Conservation (phyloP, 2,888 invertebrate species). For the Pyrochroa serraticornis region DNA sequence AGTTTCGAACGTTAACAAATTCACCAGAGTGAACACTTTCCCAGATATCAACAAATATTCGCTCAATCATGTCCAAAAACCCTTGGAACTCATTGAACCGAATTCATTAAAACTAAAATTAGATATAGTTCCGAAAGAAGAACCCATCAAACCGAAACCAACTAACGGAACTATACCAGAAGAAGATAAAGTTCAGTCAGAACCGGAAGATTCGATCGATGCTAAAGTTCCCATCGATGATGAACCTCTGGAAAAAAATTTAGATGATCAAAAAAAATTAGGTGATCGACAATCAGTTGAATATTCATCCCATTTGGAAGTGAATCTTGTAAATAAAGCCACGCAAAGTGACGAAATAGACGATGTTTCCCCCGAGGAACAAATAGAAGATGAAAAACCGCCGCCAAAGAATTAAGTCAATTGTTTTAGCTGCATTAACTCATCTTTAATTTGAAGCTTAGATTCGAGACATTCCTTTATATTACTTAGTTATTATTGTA, state of each 20-base stretch:
- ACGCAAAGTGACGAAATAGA: too few species aligned
- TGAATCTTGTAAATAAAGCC: slow-evolving; percentile 8
- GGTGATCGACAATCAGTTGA: slow-evolving; percentile 2
- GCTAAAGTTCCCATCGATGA: not conserved
- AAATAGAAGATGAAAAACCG: not conserved
- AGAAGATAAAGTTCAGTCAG: slow-evolving; percentile 11
- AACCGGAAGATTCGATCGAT: not conserved
- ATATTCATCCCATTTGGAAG: slow-evolving; percentile 4
- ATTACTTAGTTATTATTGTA: slow-evolving; percentile 2
- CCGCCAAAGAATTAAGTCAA: too few species aligned
- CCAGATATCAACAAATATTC: slow-evolving; percentile 9
- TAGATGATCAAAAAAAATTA: not conserved
- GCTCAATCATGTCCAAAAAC: slow-evolving; percentile 4
- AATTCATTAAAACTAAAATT: not conserved
- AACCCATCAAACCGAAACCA: slow-evolving; percentile 9
- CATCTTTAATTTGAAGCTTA: too few species aligned
- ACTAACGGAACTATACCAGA: slow-evolving; percentile 20
- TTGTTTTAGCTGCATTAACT: too few species aligned
- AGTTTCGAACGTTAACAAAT: slow-evolving; percentile 17
- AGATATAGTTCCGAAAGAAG: slow-evolving; percentile 10
- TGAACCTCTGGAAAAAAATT: not conserved
- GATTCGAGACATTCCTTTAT: slow-evolving; percentile 11
- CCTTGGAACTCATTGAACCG: not conserved
- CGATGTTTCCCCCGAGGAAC: not conserved
- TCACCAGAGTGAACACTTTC: not conserved